Evolutionary conservation across 2,888 invertebrate species (phyloP).

Genomic region (Drosophila imparisetae): DNA sequence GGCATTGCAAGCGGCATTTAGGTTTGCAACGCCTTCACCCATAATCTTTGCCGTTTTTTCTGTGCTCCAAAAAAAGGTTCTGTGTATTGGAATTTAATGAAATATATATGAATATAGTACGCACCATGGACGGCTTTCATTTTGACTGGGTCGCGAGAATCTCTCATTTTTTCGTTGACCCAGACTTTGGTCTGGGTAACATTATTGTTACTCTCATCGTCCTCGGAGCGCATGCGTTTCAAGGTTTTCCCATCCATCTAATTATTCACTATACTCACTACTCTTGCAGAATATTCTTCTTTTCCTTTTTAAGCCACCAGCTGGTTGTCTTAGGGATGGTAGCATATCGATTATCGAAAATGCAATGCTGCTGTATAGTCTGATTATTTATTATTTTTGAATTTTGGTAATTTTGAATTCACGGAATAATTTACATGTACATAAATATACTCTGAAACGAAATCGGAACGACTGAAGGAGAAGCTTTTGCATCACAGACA

Average conservation of each 20-base stretch:
- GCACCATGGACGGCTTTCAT: slow-evolving; percentile 77
- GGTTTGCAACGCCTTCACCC: slow-evolving; percentile 62
- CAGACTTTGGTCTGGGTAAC: slow-evolving; percentile 64
- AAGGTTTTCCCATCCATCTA: slow-evolving; percentile 39
- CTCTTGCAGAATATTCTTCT: neutral
- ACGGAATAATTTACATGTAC: neutral
- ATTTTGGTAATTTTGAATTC: neutral
- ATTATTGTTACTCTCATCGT: slow-evolving; percentile 65
- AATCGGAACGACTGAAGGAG: slow-evolving; percentile 38
- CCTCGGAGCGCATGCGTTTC: slow-evolving; percentile 63
- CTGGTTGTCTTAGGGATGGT: neutral
- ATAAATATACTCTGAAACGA: slow-evolving; percentile 3
- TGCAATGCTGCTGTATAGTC: slow-evolving; percentile 5
- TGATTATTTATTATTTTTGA: neutral
- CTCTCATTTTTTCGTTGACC: slow-evolving; percentile 68
- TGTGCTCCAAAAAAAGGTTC: slow-evolving; percentile 18
- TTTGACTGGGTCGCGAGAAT: slow-evolving; percentile 63
- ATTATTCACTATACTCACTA: neutral
- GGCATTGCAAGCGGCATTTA: neutral
- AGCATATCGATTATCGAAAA: neutral
- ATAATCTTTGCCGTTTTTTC: slow-evolving; percentile 75
- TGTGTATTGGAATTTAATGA: too few species aligned
- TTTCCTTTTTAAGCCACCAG: neutral
- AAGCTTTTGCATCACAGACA: neutral
- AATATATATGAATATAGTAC: slow-evolving; percentile 6